Evolutionary conservation across 2,888 invertebrate genomes (phyloP).

Genomic region (Cotesia congregata): DNA sequence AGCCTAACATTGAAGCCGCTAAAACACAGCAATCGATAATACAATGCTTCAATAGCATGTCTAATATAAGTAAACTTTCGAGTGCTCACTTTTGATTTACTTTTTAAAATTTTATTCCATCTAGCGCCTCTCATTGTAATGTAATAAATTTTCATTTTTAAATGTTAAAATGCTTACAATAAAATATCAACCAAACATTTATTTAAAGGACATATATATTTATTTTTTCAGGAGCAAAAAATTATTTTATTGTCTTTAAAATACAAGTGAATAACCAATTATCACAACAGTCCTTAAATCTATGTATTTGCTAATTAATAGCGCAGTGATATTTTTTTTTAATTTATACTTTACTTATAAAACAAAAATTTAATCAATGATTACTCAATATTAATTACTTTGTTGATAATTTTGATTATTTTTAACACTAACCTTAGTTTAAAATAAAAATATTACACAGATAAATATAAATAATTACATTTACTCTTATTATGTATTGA

Average conservation of each 20-base stretch:
- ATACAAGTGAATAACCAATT: constrained; percentile 51
- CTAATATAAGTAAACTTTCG: constrained; percentile 46
- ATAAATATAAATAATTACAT: neutral
- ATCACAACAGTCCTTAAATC: constrained; percentile 50
- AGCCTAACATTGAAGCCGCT: constrained; percentile 62
- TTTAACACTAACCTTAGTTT: neutral
- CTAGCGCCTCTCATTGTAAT: no score
- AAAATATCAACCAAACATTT: neutral
- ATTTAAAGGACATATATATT: neutral
- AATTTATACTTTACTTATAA: neutral
- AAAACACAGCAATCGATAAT: constrained; percentile 67
- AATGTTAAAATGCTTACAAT: neutral
- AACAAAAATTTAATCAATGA: neutral
- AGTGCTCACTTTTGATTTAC: neutral
- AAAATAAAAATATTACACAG: constrained; percentile 2
- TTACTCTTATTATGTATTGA: constrained; percentile 4
- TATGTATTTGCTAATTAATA: constrained; percentile 37
- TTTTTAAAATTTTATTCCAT: neutral
- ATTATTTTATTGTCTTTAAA: constrained; percentile 52
- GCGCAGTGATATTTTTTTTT: constrained; percentile 10
- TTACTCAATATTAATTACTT: neutral
- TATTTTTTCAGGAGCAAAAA: neutral
- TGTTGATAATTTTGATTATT: constrained; percentile 11
- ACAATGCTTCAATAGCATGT: constrained; percentile 65
- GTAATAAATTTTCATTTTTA: no score